Base-by-base conservation (phyloP, 2,797 vertebrate genomes). In the Halcyon chelicuti region DNA sequence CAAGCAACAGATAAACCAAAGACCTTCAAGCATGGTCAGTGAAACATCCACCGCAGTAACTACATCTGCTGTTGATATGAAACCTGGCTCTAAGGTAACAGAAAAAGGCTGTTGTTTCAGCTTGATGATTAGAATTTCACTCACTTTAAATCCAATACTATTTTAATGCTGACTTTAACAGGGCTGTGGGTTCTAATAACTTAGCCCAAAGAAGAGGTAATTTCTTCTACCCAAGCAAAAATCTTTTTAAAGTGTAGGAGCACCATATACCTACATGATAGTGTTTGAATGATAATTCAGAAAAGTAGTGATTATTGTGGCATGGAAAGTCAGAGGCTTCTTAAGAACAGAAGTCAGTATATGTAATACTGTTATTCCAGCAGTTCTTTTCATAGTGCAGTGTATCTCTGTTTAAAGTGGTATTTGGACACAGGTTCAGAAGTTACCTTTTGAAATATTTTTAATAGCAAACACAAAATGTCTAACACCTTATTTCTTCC, bases 11-110 rank as follows among this genome's bases (percentile, higher is more conserved):
- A 94, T 97, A 97, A 98, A 98, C 98, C 99, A 98, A 97, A 99
- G 99, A 98, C 98, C 99, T 62, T 98, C 99, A 97, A 99, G 98
- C 97, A 99, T 99, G 99, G 99, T 99, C 98, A 99, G 99, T 83
- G 99, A 99, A 97, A 98, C 98, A 0, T 98, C 99, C 90, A 98
- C 98, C 23, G 96, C 98, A 35, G 98, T 99, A 97, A 99, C 99
- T 81, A 89, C 98, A 4, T 98, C 99, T 93, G 98, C 98, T 33
- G 97, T 98, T 90, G 99, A 99, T 79, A 70, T 96, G 88, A 98
- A 98, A 88, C 97, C 98, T 75, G 98, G 96, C 93, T 97, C 98
- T 95, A 99, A 99, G 99, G 99, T 99, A 97, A 99, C 97, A 35
- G 10, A 58, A 81, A 70, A 87, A 47, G 26, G 2, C 23, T 57